Percentiles rank a stretch among this genome's conserved stretches.
phyloP scores from a whole-genome alignment of 2,888 invertebrate species.

The Dione juno region DNA sequence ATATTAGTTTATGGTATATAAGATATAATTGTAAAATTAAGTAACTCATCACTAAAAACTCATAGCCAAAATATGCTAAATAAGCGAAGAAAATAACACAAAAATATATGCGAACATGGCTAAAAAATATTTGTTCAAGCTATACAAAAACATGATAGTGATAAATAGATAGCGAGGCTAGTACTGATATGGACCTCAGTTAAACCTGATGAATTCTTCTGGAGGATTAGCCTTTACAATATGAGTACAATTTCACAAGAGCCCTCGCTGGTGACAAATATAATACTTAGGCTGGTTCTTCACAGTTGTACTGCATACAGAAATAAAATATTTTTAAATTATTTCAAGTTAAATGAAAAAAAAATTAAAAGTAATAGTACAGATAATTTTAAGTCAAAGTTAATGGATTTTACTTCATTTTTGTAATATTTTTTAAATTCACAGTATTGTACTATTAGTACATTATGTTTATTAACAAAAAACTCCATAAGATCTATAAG shows the following conservation, averaged over 20 bases:
- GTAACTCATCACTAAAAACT: no score
- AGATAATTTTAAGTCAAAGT: neutral
- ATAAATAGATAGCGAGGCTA: conserved; percentile 63
- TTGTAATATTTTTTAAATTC: no score
- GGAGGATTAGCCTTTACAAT: conserved; percentile 80
- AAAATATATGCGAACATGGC: neutral
- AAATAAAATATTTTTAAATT: neutral
- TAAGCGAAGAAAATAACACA: neutral
- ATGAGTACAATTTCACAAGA: conserved; percentile 78
- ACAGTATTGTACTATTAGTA: no score
- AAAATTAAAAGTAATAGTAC: neutral
- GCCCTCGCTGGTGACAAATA: conserved; percentile 70
- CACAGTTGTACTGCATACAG: conserved; percentile 38
- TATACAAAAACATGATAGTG: conserved; percentile 41
- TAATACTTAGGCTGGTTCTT: conserved; percentile 53
- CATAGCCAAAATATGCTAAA: neutral
- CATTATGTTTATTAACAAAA: no score
- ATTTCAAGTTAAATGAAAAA: neutral
- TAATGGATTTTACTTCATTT: no score
- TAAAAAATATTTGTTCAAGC: neutral
- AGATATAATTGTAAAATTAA: no score
- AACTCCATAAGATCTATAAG: no score
- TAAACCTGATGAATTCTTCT: conserved; percentile 73
- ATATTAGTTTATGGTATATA: no score
- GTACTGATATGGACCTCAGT: conserved; percentile 68